These are phyloP conservation scores for Erebia epiphron DNA, from an alignment of 2,888 invertebrate genomes.

Conservation along the genomic window DNA sequence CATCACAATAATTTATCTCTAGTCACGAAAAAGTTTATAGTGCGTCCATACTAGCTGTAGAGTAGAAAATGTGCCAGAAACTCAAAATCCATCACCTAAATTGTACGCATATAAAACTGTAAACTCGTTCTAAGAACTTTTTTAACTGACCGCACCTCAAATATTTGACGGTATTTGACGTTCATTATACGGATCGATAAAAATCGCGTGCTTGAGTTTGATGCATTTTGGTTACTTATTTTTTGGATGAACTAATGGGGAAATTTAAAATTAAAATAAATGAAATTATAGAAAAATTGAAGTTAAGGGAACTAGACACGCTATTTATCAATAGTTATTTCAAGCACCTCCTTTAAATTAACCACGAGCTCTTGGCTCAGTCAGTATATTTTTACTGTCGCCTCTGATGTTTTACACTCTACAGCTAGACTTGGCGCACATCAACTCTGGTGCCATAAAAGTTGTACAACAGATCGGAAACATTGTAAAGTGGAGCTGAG, in stretches of 20 bases:
- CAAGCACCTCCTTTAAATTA: not conserved
- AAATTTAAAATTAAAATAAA: not conserved
- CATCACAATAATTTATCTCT: conserved; percentile 51
- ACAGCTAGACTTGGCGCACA: not conserved
- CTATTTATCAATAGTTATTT: not conserved
- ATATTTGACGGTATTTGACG: too few species aligned
- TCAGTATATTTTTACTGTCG: not conserved
- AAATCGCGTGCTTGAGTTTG: too few species aligned
- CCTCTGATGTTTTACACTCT: too few species aligned
- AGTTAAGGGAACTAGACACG: not conserved
- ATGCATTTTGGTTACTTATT: too few species aligned
- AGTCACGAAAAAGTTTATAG: conserved; percentile 56
- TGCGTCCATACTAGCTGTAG: conserved; percentile 8
- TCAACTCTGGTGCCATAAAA: conserved; percentile 69
- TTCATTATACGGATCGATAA: too few species aligned
- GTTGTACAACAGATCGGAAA: conserved; percentile 52
- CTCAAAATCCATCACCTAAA: too few species aligned
- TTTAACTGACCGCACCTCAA: too few species aligned
- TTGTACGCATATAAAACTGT: too few species aligned
- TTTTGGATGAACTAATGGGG: too few species aligned
- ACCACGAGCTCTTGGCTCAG: not conserved
- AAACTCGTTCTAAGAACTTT: too few species aligned
- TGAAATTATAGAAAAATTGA: not conserved
- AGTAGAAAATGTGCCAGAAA: not conserved
- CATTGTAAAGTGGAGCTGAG: conserved; percentile 44